Conservation (phyloP, 53 echinoderm and acorn worm species). For the Luidia sarsii region DNA sequence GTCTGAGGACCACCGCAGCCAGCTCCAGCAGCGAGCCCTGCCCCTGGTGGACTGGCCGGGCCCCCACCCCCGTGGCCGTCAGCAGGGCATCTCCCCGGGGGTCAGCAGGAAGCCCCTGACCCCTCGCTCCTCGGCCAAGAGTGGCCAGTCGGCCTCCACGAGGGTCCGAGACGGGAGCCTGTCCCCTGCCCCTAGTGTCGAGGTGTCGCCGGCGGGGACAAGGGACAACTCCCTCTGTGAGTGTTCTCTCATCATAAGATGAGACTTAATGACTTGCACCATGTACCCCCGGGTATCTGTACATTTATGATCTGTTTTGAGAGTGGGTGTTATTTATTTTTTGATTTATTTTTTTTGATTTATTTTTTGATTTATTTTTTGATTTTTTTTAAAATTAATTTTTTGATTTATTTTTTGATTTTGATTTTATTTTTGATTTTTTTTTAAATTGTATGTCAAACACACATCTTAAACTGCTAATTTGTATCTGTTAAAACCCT, state of each 20-base stretch:
- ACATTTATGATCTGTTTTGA: too few relatives aligned
- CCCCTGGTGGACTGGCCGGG: constrained; percentile 43
- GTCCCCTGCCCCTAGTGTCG: constrained; percentile 24
- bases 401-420: not conserved
- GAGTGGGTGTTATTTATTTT: too few relatives aligned
- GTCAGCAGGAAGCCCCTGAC: constrained; percentile 69
- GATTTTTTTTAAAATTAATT: not conserved
- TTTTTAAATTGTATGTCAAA: too few relatives aligned
- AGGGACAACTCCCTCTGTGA: constrained; percentile 44
- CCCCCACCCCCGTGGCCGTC: constrained; percentile 39
- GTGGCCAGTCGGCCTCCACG: constrained; percentile 9
- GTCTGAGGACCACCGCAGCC: constrained; percentile 42
- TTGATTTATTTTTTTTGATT: not conserved
- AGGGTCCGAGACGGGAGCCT: constrained; percentile 19
- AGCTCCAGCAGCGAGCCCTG: constrained; percentile 14
- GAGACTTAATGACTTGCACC: too few relatives aligned
- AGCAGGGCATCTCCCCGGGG: constrained; percentile 53
- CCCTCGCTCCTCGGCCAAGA: constrained; percentile 34
- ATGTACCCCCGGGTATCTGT: too few relatives aligned
- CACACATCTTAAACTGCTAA: too few relatives aligned
- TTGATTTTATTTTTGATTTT: too few relatives aligned
- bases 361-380: not conserved
- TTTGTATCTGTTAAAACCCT: too few relatives aligned
- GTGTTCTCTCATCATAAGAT: too few relatives aligned
- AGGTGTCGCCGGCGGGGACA: constrained; percentile 15